These are phyloP conservation scores for Podilymbus podiceps DNA, from an alignment of 2,113 vertebrate species.

Conservation along the genomic window DNA sequence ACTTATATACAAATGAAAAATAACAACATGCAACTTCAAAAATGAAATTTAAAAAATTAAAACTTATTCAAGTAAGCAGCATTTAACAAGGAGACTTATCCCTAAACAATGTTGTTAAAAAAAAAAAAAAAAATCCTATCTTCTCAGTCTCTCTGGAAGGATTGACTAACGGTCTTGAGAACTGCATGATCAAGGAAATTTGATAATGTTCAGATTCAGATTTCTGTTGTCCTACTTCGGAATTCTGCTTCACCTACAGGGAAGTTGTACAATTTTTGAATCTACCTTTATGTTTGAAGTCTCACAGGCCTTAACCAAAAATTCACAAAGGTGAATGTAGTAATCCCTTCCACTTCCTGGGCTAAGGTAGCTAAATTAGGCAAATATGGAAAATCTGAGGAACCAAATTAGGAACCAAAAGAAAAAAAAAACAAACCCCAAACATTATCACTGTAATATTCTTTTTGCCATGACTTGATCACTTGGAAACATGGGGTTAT, in stretches of 20 bases:
- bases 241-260: not conserved
- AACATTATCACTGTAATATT: not conserved
- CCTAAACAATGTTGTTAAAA: not conserved
- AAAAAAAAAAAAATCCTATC: not conserved
- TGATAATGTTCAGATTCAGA: not conserved
- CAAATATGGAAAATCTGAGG: not conserved
- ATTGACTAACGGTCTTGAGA: rapidly evolving
- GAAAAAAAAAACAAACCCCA: not conserved
- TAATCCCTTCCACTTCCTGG: not conserved
- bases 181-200: not conserved
- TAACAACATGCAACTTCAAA: not conserved
- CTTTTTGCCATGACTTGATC: not conserved
- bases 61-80: not conserved
- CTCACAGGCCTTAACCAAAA: not conserved
- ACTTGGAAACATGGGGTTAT: not conserved
- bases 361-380: not conserved
- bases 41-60: not conserved
- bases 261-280: not conserved
- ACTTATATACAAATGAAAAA: not conserved
- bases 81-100: not conserved
- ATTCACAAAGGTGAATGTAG: not conserved
- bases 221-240: not conserved
- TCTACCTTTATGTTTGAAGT: not conserved
- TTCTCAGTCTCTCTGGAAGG: not conserved
- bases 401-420: not conserved